Percentiles rank a stretch among this genome's conserved stretches.
phyloP scores from a whole-genome alignment of 2,888 invertebrate genomes.

The Leptura quadrifasciata region DNA sequence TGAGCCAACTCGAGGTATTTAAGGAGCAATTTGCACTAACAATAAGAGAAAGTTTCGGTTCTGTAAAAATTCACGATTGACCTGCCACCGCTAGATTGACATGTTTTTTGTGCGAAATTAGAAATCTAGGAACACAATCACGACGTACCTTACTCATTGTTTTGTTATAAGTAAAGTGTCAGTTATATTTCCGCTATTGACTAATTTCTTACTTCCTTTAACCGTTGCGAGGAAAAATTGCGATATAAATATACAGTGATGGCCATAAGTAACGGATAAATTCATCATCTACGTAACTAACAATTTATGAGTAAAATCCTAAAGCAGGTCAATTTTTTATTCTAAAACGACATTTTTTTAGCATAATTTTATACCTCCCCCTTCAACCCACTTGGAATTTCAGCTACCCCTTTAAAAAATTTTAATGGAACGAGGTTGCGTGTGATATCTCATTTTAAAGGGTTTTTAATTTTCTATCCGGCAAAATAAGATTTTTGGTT shows the following conservation, averaged over 20 bases:
- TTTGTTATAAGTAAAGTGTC: constrained; percentile 32
- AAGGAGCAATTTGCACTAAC: constrained; percentile 43
- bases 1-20: constrained; percentile 28
- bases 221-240: neutral
- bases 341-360: no score
- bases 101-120: constrained; percentile 62
- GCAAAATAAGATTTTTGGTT: no score
- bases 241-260: neutral
- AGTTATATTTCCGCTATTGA: constrained; percentile 36
- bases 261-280: no score
- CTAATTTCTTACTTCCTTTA: constrained; percentile 34
- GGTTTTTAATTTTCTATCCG: no score
- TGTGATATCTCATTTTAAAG: no score
- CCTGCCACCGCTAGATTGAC: constrained; percentile 59
- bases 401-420: no score
- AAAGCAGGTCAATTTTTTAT: no score
- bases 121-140: constrained; percentile 58
- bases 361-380: no score
- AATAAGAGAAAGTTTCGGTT: constrained; percentile 50
- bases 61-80: constrained; percentile 45
- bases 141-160: constrained; percentile 39
- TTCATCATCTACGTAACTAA: no score
- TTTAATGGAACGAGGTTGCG: no score
- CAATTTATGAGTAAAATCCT: no score
- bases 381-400: no score